A percentile compares a stretch with the other conserved stretches of the same genome.
phyloP scores from a whole-genome alignment of 2,888 invertebrate species.

The Phengaris alcon region DNA sequence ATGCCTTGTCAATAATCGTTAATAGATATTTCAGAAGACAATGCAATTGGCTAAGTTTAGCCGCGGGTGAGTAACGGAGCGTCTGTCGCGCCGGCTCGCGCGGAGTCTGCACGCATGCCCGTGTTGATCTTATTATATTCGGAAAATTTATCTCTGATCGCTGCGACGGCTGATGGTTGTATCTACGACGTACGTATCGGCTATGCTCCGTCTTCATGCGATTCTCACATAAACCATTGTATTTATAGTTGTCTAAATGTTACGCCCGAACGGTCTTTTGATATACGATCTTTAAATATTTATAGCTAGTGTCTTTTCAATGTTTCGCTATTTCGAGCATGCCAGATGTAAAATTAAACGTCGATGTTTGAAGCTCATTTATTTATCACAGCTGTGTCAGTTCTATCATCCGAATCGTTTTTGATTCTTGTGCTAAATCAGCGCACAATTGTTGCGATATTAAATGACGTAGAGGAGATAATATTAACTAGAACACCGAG shows the following conservation, averaged over 20 bases:
- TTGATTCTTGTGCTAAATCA: slow-evolving; percentile 10
- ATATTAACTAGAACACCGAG: slow-evolving; percentile 7
- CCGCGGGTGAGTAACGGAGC: slow-evolving; percentile 69
- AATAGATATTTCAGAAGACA: slow-evolving; percentile 80
- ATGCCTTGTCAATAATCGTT: slow-evolving; percentile 79
- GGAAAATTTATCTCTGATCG: slow-evolving; percentile 71
- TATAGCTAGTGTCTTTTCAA: slow-evolving; percentile 24
- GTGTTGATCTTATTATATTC: slow-evolving; percentile 76
- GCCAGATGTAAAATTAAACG: slow-evolving; percentile 27
- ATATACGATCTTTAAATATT: slow-evolving; percentile 26
- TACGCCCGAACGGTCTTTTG: slow-evolving; percentile 10
- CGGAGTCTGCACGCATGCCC: slow-evolving; percentile 58
- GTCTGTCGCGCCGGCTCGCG: slow-evolving; percentile 52
- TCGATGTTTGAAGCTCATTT: slow-evolving; percentile 25
- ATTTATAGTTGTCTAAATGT: slow-evolving; percentile 1
- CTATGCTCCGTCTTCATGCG: neutral
- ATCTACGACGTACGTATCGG: slow-evolving; percentile 38
- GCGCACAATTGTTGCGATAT: slow-evolving; percentile 4
- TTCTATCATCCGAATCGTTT: slow-evolving; percentile 15
- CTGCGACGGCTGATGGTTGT: slow-evolving; percentile 56
- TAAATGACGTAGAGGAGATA: neutral
- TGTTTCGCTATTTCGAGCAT: slow-evolving; percentile 19
- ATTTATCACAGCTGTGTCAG: slow-evolving; percentile 25
- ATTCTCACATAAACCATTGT: slow-evolving; percentile 17
- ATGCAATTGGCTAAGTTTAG: slow-evolving; percentile 77